phyloP scores from a whole-genome alignment of 2,113 vertebrate genomes.

The Ariopsis seemanni region DNA sequence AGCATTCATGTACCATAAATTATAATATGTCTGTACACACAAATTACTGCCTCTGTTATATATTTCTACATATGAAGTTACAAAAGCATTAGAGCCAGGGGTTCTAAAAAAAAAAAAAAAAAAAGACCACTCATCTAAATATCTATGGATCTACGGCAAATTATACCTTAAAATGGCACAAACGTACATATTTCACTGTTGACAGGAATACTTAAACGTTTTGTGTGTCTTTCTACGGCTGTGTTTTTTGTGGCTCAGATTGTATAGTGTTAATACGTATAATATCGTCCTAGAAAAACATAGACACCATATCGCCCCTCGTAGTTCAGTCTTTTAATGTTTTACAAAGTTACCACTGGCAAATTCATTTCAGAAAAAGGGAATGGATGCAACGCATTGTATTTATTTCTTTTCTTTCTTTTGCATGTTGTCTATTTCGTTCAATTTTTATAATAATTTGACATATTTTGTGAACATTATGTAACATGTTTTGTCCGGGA shows the following conservation, averaged over 20 bases:
- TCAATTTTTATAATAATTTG: constrained; percentile 74
- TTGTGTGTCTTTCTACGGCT: constrained; percentile 95
- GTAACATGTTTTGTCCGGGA: constrained; percentile 89
- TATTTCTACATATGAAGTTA: constrained; percentile 51
- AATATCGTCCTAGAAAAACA: constrained; percentile 90
- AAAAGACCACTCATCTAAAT: constrained; percentile 27
- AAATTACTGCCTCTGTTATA: constrained; percentile 53
- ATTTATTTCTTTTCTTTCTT: constrained; percentile 90
- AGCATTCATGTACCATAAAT: constrained; percentile 46
- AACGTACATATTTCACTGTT: constrained; percentile 87
- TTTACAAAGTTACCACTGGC: constrained; percentile 83
- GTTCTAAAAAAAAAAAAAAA: constrained; percentile 40
- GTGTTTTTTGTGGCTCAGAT: constrained; percentile 95
- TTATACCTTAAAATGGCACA: constrained; percentile 86
- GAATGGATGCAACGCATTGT: constrained; percentile 81
- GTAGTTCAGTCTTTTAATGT: constrained; percentile 92
- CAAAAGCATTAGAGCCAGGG: constrained; percentile 50
- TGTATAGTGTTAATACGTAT: constrained; percentile 97
- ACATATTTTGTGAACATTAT: constrained; percentile 90
- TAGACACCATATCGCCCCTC: constrained; percentile 85
- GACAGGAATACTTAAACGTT: constrained; percentile 85
- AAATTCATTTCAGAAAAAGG: constrained; percentile 81
- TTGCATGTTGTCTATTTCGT: constrained; percentile 89
- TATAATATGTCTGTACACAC: constrained; percentile 47
- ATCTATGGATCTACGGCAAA: constrained; percentile 47